Percentiles rank a stretch among this genome's conserved stretches.
These are phyloP conservation scores for Leptodactylus fuscus DNA, from an alignment of 2,113 vertebrate genomes.

Conservation along the genomic window DNA sequence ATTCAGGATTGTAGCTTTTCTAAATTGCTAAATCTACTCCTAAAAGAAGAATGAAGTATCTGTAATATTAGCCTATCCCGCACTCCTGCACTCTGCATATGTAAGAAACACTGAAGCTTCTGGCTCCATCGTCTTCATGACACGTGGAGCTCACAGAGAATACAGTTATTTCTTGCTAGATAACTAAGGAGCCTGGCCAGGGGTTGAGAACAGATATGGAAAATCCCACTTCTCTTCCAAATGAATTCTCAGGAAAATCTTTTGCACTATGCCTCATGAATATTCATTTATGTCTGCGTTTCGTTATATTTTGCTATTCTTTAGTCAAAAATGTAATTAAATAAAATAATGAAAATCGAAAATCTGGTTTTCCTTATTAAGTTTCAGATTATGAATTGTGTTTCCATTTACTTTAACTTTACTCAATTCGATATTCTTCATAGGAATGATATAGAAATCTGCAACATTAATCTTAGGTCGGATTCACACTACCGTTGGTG, in stretches of 20 bases:
- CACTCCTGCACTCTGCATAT: constrained; percentile 9
- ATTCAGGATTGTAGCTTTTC: neutral
- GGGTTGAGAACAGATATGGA: constrained; percentile 59
- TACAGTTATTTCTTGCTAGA: constrained; percentile 52
- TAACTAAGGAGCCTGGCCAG: constrained; percentile 37
- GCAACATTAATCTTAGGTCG: too few species aligned
- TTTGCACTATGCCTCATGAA: constrained; percentile 3
- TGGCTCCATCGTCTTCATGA: constrained; percentile 27
- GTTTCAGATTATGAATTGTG: neutral
- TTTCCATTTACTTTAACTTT: neutral
- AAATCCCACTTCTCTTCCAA: constrained; percentile 62
- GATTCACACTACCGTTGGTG: too few species aligned
- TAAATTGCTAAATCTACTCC: neutral
- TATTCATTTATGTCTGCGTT: constrained; percentile 36
- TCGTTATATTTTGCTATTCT: neutral
- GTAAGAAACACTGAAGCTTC: constrained; percentile 26
- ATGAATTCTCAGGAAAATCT: constrained; percentile 13
- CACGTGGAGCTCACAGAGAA: constrained; percentile 49
- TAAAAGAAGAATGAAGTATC: neutral
- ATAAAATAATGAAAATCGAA: neutral
- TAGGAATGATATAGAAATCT: too few species aligned
- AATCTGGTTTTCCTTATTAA: neutral
- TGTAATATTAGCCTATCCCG: neutral
- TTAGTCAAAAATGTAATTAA: constrained; percentile 8
- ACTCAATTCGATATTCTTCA: too few species aligned